Conservation (phyloP, 2,888 invertebrate genomes). For the Myopa testacea region DNA sequence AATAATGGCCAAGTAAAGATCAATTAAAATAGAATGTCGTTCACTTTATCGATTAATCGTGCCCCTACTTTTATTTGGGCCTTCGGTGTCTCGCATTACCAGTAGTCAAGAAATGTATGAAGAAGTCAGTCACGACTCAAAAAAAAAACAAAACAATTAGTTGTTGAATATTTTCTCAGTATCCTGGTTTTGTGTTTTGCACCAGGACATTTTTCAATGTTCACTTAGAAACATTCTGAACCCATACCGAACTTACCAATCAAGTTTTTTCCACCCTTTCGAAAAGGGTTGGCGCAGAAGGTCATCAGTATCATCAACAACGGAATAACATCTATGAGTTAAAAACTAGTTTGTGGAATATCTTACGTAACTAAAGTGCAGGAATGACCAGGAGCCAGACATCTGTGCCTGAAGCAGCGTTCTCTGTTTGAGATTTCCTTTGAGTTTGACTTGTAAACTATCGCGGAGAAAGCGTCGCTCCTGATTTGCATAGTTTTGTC, state of each 20-base stretch:
- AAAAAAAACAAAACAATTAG: no score
- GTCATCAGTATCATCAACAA: background rate
- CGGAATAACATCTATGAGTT: slow-evolving; percentile 2
- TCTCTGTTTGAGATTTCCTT: background rate
- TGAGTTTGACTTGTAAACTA: background rate
- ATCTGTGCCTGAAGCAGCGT: background rate
- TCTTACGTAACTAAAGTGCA: background rate
- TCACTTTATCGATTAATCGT: no score
- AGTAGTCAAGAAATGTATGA: no score
- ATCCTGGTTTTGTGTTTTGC: background rate
- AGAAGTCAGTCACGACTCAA: no score
- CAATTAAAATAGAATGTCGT: no score
- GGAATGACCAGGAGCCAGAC: slow-evolving; percentile 16
- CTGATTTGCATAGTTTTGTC: background rate
- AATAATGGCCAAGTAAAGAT: no score
- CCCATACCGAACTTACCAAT: slow-evolving; percentile 17
- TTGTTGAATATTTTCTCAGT: no score
- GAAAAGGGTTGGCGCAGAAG: background rate
- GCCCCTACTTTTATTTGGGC: no score
- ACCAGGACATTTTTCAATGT: slow-evolving; percentile 3
- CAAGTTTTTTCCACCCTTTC: slow-evolving; percentile 11
- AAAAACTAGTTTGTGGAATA: slow-evolving; percentile 13
- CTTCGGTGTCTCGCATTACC: no score
- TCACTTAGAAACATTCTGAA: background rate
- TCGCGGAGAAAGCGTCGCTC: background rate